phyloP scores from a whole-genome alignment of 2,888 invertebrate genomes.

The Oligia strigilis region DNA sequence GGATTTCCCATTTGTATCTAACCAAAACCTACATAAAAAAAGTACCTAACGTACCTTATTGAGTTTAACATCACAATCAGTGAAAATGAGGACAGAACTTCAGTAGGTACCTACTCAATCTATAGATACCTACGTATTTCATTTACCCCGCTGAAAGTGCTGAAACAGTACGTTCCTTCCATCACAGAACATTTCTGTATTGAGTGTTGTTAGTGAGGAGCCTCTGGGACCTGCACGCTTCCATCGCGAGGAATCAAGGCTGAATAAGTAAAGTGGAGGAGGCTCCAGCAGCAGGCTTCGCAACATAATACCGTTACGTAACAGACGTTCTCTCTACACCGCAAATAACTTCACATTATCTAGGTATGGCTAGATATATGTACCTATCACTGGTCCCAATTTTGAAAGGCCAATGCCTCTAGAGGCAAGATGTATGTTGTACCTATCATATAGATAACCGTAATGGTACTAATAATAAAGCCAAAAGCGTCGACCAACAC shows the following conservation, averaged over 20 bases:
- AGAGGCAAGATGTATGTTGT: neutral
- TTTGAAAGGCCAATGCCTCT: neutral
- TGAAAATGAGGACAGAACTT: constrained; percentile 1
- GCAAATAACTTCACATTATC: constrained; percentile 58
- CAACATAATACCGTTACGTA: constrained; percentile 61
- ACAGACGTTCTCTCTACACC: constrained; percentile 59
- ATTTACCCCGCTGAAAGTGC: constrained; percentile 11
- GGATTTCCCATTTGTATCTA: neutral
- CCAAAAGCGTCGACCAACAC: too few species aligned
- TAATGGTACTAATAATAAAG: too few species aligned
- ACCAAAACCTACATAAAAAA: neutral
- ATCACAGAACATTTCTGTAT: constrained; percentile 46
- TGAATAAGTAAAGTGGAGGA: constrained; percentile 68
- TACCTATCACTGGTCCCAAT: too few species aligned
- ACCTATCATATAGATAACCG: too few species aligned
- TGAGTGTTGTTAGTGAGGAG: constrained; percentile 50
- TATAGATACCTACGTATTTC: neutral
- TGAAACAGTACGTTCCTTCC: constrained; percentile 35
- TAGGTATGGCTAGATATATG: neutral
- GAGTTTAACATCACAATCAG: neutral
- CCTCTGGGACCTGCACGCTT: constrained; percentile 52
- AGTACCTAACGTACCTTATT: neutral
- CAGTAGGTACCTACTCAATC: neutral
- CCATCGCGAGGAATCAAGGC: constrained; percentile 50
- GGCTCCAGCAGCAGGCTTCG: constrained; percentile 37